These are phyloP conservation scores for Lepidurus packardi DNA, from an alignment of 1,140 invertebrate genomes.

Conservation along the genomic window DNA sequence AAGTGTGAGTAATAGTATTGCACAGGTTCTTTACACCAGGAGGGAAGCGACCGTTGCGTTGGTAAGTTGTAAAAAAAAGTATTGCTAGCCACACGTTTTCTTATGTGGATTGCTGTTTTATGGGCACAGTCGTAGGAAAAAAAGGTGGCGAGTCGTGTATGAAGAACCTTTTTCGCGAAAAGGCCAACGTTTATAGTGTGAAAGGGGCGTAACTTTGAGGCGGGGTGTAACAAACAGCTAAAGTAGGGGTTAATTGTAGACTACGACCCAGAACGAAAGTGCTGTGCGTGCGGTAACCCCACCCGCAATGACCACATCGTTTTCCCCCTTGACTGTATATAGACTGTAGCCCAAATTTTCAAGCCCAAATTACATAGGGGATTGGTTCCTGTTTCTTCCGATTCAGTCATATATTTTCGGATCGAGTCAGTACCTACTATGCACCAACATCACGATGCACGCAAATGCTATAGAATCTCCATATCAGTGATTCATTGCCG, in stretches of 20 bases:
- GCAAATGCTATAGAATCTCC: no score
- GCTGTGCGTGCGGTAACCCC: neutral
- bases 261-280: neutral
- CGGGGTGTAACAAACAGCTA: conserved; percentile 14
- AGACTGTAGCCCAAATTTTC: neutral
- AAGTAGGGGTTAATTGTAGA: conserved; percentile 18
- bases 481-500: no score
- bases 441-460: no score
- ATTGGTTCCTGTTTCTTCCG: neutral
- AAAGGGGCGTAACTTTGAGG: neutral
- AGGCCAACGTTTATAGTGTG: neutral
- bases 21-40: neutral
- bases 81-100: neutral
- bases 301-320: neutral
- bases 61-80: neutral
- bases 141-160: conserved; percentile 7
- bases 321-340: neutral
- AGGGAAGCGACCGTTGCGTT: neutral
- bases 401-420: no score
- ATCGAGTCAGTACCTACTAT: no score
- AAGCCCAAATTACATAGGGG: neutral
- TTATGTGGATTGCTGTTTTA: neutral
- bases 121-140: neutral
- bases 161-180: conserved; percentile 8
- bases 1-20: neutral